Conservation (phyloP, 2,888 invertebrate species). For the Tribolium freemani region DNA sequence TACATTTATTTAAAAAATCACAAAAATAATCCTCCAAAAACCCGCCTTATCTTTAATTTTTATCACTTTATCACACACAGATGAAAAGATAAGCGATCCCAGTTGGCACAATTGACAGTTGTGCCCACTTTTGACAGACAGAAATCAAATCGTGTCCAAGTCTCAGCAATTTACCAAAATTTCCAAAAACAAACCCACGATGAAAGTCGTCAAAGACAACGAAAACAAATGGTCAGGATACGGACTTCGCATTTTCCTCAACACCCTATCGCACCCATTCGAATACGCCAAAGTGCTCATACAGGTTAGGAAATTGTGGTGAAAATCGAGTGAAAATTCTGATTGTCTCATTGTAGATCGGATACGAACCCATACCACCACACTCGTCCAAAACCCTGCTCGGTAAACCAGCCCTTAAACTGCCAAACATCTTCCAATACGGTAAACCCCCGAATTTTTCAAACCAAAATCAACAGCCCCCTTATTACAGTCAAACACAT, state of each 20-base stretch:
- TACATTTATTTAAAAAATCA: too few relatives aligned
- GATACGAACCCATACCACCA: constrained; percentile 90
- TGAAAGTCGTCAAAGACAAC: constrained; percentile 58
- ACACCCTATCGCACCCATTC: constrained; percentile 82
- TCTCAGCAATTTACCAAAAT: constrained; percentile 4
- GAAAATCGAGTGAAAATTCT: constrained; percentile 13
- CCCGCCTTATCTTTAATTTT: too few relatives aligned
- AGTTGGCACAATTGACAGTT: constrained; percentile 25
- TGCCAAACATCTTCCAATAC: constrained; percentile 93
- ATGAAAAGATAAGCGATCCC: not conserved
- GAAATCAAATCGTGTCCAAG: constrained; percentile 28
- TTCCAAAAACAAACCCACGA: not conserved
- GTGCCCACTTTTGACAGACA: constrained; percentile 9
- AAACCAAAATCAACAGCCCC: not conserved
- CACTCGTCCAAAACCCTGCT: constrained; percentile 83
- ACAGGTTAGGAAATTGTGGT: constrained; percentile 71
- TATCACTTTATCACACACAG: too few relatives aligned
- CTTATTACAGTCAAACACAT: constrained; percentile 82
- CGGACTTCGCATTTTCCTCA: constrained; percentile 73
- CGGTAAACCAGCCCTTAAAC: constrained; percentile 83
- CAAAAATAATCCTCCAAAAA: too few relatives aligned
- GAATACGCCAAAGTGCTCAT: constrained; percentile 91
- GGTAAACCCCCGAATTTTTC: constrained; percentile 67
- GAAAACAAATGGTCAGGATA: constrained; percentile 68
- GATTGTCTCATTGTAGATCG: constrained; percentile 75